These are phyloP conservation scores for Lagopus leucura DNA, from an alignment of 2,113 vertebrate species.

Conservation along the genomic window DNA sequence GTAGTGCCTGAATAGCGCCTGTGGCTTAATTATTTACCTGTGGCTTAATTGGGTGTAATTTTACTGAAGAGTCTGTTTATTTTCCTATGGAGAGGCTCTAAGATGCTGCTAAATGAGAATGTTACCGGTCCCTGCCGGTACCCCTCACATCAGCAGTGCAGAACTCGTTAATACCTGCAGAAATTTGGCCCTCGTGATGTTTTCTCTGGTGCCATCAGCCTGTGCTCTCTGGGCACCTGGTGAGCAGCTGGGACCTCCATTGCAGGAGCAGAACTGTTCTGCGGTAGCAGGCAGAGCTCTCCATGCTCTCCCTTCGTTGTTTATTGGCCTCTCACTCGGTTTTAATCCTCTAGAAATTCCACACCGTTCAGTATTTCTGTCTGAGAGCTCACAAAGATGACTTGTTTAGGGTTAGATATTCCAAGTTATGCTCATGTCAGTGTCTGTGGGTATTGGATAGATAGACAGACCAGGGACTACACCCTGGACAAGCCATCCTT, in stretches of 20 bases:
- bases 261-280: not conserved
- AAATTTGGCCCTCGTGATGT: not conserved
- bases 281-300: not conserved
- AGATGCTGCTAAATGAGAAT: conserved; percentile 27
- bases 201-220: not conserved
- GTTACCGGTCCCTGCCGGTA: not conserved
- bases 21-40: conserved; percentile 66
- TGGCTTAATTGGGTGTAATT: conserved; percentile 60
- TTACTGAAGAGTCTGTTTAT: conserved; percentile 57
- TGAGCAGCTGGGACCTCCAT: not conserved
- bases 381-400: not conserved
- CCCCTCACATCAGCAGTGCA: not conserved
- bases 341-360: not conserved
- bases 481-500: not conserved
- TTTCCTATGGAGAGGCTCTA: conserved; percentile 57
- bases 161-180: not conserved
- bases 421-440: not conserved
- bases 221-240: not conserved
- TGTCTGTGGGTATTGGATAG: not conserved
- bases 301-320: not conserved
- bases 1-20: conserved; percentile 42
- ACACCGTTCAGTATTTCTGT: not conserved
- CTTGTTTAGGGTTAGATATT: not conserved
- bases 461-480: not conserved
- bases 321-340: not conserved